phyloP scores from a whole-genome alignment of 1,140 invertebrate species.

The Brachionus plicatilis region DNA sequence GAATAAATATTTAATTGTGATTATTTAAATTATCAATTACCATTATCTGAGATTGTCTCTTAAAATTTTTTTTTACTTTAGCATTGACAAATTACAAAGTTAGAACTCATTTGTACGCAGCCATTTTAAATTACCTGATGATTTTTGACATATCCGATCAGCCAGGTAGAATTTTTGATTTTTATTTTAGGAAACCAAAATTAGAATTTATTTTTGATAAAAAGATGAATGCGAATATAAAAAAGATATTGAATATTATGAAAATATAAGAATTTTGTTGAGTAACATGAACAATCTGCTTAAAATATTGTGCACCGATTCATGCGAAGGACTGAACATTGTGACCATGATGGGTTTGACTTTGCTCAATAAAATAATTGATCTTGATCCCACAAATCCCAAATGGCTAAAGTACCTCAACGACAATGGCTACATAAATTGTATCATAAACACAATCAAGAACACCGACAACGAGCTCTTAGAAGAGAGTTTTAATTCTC shows the following conservation, averaged over 20 bases:
- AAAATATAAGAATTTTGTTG: background rate
- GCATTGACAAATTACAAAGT: constrained; percentile 32
- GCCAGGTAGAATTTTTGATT: background rate
- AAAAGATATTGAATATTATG: background rate
- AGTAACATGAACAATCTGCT: constrained; percentile 18
- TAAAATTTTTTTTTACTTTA: background rate
- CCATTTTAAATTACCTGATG: background rate
- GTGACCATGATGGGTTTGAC: constrained; percentile 33
- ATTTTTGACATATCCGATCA: background rate
- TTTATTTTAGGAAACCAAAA: no score
- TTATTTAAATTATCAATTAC: no score
- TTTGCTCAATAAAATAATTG: constrained; percentile 11
- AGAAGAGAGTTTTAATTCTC: constrained; percentile 4
- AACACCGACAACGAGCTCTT: constrained; percentile 1
- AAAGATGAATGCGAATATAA: background rate
- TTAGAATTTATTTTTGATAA: no score
- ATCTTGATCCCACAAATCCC: background rate
- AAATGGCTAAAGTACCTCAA: constrained; percentile 26
- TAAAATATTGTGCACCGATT: background rate
- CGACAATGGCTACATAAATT: constrained; percentile 25
- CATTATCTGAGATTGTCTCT: no score
- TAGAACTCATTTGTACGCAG: constrained; percentile 23
- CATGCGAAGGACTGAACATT: constrained; percentile 37
- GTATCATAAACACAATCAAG: constrained; percentile 17
- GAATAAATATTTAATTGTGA: no score